Evolutionary conservation across 2,113 vertebrate species (phyloP).

Genomic region (Micromys minutus): DNA sequence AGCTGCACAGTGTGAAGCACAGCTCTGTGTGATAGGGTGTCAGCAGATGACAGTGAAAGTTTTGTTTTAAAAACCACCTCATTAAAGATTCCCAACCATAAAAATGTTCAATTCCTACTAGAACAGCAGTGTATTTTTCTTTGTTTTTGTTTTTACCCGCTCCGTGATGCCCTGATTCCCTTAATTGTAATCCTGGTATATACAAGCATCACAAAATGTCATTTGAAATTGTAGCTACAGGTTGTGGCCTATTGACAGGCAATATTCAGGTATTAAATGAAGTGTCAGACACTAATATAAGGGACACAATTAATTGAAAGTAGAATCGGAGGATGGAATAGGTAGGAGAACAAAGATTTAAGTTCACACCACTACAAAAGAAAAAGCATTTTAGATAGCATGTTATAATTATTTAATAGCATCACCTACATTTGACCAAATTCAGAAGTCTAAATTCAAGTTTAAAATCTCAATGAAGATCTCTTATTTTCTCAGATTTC

Average conservation of each 20-base stretch:
- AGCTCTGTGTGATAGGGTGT: not conserved
- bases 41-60: conserved; percentile 12
- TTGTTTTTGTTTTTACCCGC: too few relatives aligned
- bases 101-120: conserved; percentile 10
- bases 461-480: conserved; percentile 51
- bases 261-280: not conserved
- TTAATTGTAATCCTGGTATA: conserved; percentile 35
- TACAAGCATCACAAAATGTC: conserved; percentile 15
- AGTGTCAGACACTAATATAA: not conserved
- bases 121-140: not conserved
- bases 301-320: not conserved
- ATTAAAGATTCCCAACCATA: conserved; percentile 19
- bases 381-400: not conserved
- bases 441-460: conserved; percentile 47
- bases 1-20: not conserved
- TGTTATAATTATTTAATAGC: conserved; percentile 51
- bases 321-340: not conserved
- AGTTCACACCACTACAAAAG: conserved; percentile 18
- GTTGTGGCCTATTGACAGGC: not conserved
- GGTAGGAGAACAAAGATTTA: conserved; percentile 11
- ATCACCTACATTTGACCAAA: conserved; percentile 22
- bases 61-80: conserved; percentile 22
- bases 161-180: not conserved
- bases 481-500: conserved; percentile 15
- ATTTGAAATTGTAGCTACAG: not conserved